Percentiles rank a stretch among this genome's conserved stretches.
These are phyloP conservation scores for Enteromius fasciolatus DNA, from an alignment of 2,797 vertebrate genomes.

Conservation along the genomic window DNA sequence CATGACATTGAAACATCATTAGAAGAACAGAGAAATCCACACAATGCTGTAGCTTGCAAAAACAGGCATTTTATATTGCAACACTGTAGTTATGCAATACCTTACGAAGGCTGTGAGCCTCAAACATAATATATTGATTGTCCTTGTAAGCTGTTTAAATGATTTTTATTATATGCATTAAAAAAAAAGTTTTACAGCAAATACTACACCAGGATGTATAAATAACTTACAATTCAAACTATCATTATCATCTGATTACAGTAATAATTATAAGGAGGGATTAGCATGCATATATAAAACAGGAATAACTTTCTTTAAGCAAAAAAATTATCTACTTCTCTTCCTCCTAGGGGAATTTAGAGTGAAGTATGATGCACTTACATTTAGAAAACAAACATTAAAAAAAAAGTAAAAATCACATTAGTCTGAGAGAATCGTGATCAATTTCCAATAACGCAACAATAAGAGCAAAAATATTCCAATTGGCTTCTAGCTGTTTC, in stretches of 20 bases:
- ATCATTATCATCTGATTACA: not conserved
- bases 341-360: not conserved
- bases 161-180: too few species aligned
- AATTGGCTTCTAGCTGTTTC: not conserved
- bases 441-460: not conserved
- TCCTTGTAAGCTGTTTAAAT: not conserved
- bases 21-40: constrained; percentile 16
- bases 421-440: not conserved
- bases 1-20: not conserved
- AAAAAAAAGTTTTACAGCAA: not conserved
- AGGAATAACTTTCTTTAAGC: not conserved
- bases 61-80: constrained; percentile 17
- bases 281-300: not conserved
- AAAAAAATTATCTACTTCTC: not conserved
- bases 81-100: constrained; percentile 6
- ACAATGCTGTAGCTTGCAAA: not conserved
- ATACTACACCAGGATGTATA: not conserved
- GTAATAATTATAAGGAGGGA: not conserved
- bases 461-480: not conserved
- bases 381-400: too few species aligned
- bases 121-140: not conserved
- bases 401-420: too few species aligned
- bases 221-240: not conserved
- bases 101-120: not conserved
- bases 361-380: not conserved